These are phyloP conservation scores for Xiphias gladius DNA, from an alignment of 2,113 vertebrate species.

Conservation along the genomic window DNA sequence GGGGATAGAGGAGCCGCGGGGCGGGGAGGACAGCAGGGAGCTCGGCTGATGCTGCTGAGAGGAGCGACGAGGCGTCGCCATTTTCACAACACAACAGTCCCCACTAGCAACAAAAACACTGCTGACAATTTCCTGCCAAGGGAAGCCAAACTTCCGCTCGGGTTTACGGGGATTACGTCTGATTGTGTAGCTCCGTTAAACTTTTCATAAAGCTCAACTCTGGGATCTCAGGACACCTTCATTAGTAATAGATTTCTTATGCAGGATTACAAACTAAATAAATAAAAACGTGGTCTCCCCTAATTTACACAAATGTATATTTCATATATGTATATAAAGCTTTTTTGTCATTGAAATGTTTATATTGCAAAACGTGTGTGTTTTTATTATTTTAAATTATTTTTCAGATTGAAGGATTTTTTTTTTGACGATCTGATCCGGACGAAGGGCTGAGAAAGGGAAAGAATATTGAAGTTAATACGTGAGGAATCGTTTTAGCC, in stretches of 20 bases:
- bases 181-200: not conserved
- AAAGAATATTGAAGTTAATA: not conserved
- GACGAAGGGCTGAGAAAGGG: too few species aligned
- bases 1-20: constrained; percentile 57
- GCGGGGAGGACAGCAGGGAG: constrained; percentile 65
- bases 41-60: constrained; percentile 69
- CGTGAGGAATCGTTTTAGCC: not conserved
- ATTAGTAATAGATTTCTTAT: not conserved
- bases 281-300: not conserved
- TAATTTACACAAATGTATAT: too few species aligned
- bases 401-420: not conserved
- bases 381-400: too few species aligned
- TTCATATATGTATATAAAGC: too few species aligned
- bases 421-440: too few species aligned
- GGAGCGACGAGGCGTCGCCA: constrained; percentile 80
- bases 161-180: not conserved
- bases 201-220: not conserved
- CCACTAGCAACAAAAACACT: constrained; percentile 78
- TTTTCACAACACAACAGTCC: constrained; percentile 80
- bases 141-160: constrained; percentile 63
- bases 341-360: not conserved
- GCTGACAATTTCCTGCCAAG: constrained; percentile 70
- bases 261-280: not conserved
- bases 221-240: not conserved
- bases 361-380: not conserved